phyloP scores from a whole-genome alignment of 2,797 vertebrate species.

The Chelon auratus region DNA sequence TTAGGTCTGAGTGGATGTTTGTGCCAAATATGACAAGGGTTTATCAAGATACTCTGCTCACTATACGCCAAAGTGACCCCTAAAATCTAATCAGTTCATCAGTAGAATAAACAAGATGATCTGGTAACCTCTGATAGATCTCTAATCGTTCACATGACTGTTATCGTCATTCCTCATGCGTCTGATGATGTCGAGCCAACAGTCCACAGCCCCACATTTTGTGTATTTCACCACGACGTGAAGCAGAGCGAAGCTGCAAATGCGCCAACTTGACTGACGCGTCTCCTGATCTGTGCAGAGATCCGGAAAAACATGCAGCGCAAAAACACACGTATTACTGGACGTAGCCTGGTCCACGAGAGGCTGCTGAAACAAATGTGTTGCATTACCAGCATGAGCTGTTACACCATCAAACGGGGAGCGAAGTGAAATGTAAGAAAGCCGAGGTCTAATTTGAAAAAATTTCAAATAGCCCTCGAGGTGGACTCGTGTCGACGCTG shows the following conservation, averaged over 20 bases:
- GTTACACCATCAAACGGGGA: slow-evolving; percentile 53
- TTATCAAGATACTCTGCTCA: too few relatives aligned
- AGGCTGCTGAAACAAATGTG: slow-evolving; percentile 27
- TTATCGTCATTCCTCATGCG: too few relatives aligned
- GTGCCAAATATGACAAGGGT: too few relatives aligned
- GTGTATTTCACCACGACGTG: neutral
- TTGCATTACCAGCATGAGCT: slow-evolving; percentile 35
- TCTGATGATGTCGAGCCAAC: too few relatives aligned
- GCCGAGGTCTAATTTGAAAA: slow-evolving; percentile 54
- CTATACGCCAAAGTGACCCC: too few relatives aligned
- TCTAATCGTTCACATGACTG: too few relatives aligned
- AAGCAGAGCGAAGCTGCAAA: neutral
- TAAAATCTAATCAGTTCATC: too few relatives aligned
- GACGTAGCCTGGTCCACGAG: slow-evolving; percentile 9
- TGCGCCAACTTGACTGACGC: neutral
- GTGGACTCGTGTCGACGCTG: slow-evolving; percentile 6
- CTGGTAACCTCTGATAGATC: too few relatives aligned
- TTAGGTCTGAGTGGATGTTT: too few relatives aligned
- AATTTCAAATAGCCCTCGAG: slow-evolving; percentile 59
- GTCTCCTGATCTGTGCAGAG: slow-evolving; percentile 7
- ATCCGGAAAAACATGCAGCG: neutral
- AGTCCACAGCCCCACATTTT: neutral
- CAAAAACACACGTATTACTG: slow-evolving; percentile 20
- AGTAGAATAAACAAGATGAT: too few relatives aligned
- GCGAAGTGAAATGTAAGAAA: slow-evolving; percentile 41